phyloP scores from a whole-genome alignment of 2,888 invertebrate species.

The Ophraella communa region DNA sequence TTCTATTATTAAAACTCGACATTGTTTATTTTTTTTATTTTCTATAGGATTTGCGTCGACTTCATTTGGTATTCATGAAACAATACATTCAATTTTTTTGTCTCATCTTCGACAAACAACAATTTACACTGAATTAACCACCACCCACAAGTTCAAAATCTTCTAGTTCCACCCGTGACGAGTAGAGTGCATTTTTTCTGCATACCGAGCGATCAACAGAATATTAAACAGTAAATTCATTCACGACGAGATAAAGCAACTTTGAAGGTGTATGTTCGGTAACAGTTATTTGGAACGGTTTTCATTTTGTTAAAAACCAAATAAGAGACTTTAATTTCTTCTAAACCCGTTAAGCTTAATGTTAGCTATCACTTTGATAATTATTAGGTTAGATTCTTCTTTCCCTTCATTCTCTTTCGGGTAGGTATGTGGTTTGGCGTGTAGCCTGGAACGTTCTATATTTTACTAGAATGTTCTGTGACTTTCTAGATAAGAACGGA shows the following conservation, averaged over 20 bases:
- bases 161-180: slow-evolving; percentile 20
- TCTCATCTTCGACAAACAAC: slow-evolving; percentile 12
- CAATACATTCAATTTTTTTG: slow-evolving; percentile 11
- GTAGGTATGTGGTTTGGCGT: no score
- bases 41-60: neutral
- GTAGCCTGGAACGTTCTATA: no score
- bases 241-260: slow-evolving; percentile 12
- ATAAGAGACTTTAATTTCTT: no score
- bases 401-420: no score
- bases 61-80: slow-evolving; percentile 19
- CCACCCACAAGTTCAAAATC: slow-evolving; percentile 17
- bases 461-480: no score
- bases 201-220: slow-evolving; percentile 27
- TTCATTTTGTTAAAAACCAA: no score
- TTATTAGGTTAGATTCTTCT: no score
- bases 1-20: neutral
- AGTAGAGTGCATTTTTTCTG: slow-evolving; percentile 19
- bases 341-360: no score
- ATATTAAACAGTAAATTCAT: slow-evolving; percentile 27
- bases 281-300: neutral
- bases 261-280: neutral
- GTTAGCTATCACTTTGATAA: no score
- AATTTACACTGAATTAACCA: slow-evolving; percentile 17
- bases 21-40: neutral
- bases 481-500: no score